Conservation (phyloP, 2,888 invertebrate genomes). For the Mythimna vitellina region DNA sequence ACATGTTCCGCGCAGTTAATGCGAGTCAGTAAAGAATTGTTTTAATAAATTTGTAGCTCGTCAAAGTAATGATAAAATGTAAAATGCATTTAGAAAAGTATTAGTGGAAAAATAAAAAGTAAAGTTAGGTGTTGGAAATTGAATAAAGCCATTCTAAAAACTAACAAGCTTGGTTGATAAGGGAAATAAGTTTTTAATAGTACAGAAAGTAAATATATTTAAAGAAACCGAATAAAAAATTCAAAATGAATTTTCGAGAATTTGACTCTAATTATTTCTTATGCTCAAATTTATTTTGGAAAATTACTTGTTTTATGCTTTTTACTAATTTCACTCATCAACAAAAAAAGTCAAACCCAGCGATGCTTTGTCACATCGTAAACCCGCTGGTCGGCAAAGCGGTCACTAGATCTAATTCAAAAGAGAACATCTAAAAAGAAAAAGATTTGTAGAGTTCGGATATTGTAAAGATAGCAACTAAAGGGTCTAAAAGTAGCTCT, state of each 20-base stretch:
- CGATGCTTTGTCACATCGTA: constrained; percentile 73
- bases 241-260: background rate
- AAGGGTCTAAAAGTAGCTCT: constrained; percentile 53
- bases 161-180: constrained; percentile 77
- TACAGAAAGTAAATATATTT: background rate
- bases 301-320: too few relatives aligned
- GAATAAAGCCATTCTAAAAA: constrained; percentile 81
- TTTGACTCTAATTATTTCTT: background rate
- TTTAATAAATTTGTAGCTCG: constrained; percentile 49
- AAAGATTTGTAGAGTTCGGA: constrained; percentile 65
- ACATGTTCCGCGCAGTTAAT: constrained; percentile 45
- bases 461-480: constrained; percentile 64
- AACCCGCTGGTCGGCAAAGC: constrained; percentile 86
- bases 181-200: constrained; percentile 49
- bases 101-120: constrained; percentile 78
- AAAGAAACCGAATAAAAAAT: background rate
- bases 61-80: constrained; percentile 52
- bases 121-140: constrained; percentile 68
- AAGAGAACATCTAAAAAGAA: constrained; percentile 72
- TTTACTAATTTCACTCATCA: constrained; percentile 60
- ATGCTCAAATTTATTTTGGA: background rate
- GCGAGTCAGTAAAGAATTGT: constrained; percentile 52
- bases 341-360: constrained; percentile 77
- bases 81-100: constrained; percentile 61
- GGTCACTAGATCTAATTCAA: constrained; percentile 75